Evolutionary conservation across 2,113 vertebrate species (phyloP), one percentile per base, ranked within the genome.

Genomic region (Thunnus maccoyii): DNA sequence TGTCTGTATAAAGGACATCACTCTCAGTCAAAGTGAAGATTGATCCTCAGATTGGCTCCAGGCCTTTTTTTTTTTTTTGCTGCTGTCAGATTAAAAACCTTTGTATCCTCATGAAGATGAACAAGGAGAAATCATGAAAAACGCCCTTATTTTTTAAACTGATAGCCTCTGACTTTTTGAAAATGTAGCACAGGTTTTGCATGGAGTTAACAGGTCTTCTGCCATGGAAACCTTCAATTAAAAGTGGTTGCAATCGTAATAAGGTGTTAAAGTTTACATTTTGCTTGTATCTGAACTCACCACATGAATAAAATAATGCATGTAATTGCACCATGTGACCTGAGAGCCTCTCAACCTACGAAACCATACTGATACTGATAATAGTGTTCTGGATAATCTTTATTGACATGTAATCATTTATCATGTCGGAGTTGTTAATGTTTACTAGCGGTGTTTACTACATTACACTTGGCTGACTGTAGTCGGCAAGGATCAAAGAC

Each of bases 31-130:
- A 15, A 73, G 62, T 17, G 36, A 41, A 76, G 57, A 47, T 12
- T 84, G 82, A 86, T 89, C 67, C 30, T 76, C 47, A 56, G 17
- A 57, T 51, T 78, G 58, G 58, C 77, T 78, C n/a, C 13, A 1
- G 72, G 74, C 56, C 67, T n/a, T 65, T 22, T 71, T 62, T 64
- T 52, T n/a, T 25, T 11, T 25, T 25, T 25, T 25, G 0, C 72
- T 77, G 55, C 20, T 80, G 80, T 80, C 68, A 83, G 11, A 83
- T 83, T 20, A 80, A 74, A 80, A 51, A 7, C 22, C 27, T 30
- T 15, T 47, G 52, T n/a, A 4, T 51, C 66, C 58, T 48, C 60
- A 4, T 30, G 30, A 77, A 55, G 54, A 36, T 3, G 41, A 78
- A 36, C 55, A 5, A 50, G 47, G 8, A 74, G 36, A 71, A 70